Conservation (phyloP, 2,797 vertebrate genomes). For the Rhinogobio ventralis region DNA sequence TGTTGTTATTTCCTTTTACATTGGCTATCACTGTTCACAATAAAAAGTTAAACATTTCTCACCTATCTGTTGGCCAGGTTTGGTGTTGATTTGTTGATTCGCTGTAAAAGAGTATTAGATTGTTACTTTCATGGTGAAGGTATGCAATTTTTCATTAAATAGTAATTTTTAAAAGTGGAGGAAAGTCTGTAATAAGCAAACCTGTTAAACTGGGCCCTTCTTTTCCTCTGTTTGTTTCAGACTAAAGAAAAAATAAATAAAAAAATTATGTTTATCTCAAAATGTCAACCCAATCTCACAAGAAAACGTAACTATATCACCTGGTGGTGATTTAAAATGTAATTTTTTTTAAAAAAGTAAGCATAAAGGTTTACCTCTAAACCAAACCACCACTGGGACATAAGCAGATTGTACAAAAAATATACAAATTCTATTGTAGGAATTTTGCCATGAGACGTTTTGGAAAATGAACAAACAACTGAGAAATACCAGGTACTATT, state of each 20-base stretch:
- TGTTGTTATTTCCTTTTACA: neutral
- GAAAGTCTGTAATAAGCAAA: neutral
- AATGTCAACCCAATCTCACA: neutral
- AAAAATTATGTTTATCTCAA: neutral
- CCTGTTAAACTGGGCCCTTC: neutral
- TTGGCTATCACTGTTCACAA: neutral
- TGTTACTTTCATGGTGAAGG: neutral
- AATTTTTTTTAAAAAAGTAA: neutral
- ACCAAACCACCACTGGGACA: neutral
- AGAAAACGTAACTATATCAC: neutral
- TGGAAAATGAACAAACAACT: neutral
- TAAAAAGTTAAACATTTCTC: neutral
- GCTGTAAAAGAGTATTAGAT: neutral
- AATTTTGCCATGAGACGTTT: neutral
- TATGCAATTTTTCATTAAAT: neutral
- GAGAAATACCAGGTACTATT: neutral
- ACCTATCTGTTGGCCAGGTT: neutral
- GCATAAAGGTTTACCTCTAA: neutral
- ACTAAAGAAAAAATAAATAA: neutral
- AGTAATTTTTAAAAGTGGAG: neutral
- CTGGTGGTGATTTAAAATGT: neutral
- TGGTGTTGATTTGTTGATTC: neutral
- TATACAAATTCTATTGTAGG: neutral
- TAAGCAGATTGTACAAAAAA: neutral
- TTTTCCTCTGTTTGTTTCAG: accelerated